Evolutionary conservation across 2,888 invertebrate genomes (phyloP), one percentile per base, ranked within the genome.

Genomic region (Ephialtes manifestator): DNA sequence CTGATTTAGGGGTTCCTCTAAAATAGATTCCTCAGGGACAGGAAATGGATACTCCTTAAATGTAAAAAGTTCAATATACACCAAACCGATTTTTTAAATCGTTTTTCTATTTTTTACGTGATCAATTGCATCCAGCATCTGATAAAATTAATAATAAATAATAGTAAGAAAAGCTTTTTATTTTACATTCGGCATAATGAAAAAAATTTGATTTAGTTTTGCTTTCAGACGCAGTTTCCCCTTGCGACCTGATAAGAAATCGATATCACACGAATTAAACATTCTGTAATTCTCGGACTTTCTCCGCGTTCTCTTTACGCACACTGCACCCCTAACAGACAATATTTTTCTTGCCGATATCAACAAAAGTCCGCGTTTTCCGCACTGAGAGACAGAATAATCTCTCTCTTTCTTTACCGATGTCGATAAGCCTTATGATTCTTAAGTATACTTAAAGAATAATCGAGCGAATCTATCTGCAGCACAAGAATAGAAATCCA

Each of bases 331-430:
- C 4, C 13, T 1, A n/a, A n/a, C 48, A n/a, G 48, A 51, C n/a
- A 51, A 18, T 7, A 51, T 46, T 13, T 15, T 46, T 51, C 51
- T 51, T 18, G 18, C 18, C 51, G 51, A 51, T 18, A 51, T n/a
- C 51, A 5, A 51, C 7, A 51, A 18, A n/a, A 51, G n/a, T 51
- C n/a, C n/a, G 51, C 51, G 51, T 51, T 46, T 15, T 15, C 46
- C 46, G 46, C 46, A 46, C 46, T 15, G 15, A 13, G 46, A n/a
- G 70, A 70, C 70, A 48, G 51, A 48, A 28, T 48, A 48, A 31
- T 51, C 31, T 48, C n/a, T 2, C 13, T 51, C 15, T 35, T 48
- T 70, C 15, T 24, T 3, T 20, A 13, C 55, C 70, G 51, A 35
- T 18, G 13, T 18, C 11, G 51, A 70, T 53, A 51, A 70, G 11